These are phyloP conservation scores for Diadophis punctatus DNA, from an alignment of 2,113 vertebrate species.

Conservation along the genomic window DNA sequence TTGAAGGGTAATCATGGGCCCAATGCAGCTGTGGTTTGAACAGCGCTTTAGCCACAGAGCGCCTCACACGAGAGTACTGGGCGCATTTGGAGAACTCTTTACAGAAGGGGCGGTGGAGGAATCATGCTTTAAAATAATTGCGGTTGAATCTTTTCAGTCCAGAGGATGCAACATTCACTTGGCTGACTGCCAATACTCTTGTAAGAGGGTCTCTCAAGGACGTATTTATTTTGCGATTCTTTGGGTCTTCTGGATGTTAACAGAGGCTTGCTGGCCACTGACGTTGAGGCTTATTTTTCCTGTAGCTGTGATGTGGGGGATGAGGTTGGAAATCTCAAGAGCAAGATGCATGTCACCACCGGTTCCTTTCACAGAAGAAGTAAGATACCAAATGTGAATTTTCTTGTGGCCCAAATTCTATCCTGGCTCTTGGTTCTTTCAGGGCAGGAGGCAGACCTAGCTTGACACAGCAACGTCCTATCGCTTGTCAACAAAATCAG, in stretches of 20 bases:
- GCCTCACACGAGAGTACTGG: not conserved
- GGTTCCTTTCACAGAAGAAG: not conserved
- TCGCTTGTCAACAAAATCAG: not conserved
- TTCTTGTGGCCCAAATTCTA: not conserved
- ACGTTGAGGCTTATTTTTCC: not conserved
- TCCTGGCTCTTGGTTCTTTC: not conserved
- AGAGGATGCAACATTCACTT: not conserved
- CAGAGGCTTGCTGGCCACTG: not conserved
- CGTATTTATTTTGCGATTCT: not conserved
- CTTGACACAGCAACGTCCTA: not conserved
- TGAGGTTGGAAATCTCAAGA: not conserved
- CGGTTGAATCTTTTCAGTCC: constrained; percentile 36
- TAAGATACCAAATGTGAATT: not conserved
- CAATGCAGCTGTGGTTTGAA: not conserved
- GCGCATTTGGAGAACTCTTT: constrained; percentile 29
- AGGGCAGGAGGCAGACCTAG: not conserved
- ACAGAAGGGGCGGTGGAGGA: not conserved
- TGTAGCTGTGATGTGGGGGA: not conserved
- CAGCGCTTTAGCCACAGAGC: not conserved
- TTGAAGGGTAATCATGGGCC: constrained; percentile 23
- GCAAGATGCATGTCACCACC: not conserved
- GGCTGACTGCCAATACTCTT: constrained; percentile 5
- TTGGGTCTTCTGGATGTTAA: not conserved
- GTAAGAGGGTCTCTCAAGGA: not conserved
- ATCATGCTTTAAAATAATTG: constrained; percentile 42